Conservation (phyloP, 2,888 invertebrate species). For the Drosophila emarginata region DNA sequence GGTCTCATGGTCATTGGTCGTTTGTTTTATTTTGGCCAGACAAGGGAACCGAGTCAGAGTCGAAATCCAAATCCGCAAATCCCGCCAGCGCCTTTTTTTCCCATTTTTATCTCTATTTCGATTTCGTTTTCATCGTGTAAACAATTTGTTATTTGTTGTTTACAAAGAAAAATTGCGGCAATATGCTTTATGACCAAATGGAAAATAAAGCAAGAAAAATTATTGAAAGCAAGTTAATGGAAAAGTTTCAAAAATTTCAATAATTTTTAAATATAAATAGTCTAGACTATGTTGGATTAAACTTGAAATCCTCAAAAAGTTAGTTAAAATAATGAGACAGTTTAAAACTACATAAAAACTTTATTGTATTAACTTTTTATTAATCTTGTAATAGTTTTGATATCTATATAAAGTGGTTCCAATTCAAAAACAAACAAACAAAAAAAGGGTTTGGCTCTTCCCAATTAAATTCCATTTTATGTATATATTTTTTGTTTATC, state of each 20-base stretch:
- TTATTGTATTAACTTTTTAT: not conserved
- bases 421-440: not conserved
- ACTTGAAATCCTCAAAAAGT: too few relatives aligned
- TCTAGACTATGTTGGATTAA: too few relatives aligned
- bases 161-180: constrained; percentile 8
- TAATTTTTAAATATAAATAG: too few relatives aligned
- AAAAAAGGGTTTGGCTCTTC: not conserved
- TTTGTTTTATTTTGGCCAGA: constrained; percentile 34
- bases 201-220: not conserved
- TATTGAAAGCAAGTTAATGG: not conserved
- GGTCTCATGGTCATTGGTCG: constrained; percentile 34
- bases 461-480: not conserved
- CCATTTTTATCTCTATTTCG: constrained; percentile 14
- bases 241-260: not conserved
- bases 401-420: not conserved
- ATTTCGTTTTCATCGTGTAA: constrained; percentile 47
- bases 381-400: not conserved
- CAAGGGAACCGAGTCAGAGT: constrained; percentile 7
- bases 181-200: not conserved
- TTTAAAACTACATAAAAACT: too few relatives aligned
- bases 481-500: constrained; percentile 11
- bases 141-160: constrained; percentile 57
- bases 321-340: too few relatives aligned
- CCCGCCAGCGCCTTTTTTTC: constrained; percentile 43
- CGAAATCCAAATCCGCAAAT: constrained; percentile 21